These are phyloP conservation scores for Hipposideros armiger DNA, from an alignment of 2,113 vertebrate genomes.

Conservation along the genomic window DNA sequence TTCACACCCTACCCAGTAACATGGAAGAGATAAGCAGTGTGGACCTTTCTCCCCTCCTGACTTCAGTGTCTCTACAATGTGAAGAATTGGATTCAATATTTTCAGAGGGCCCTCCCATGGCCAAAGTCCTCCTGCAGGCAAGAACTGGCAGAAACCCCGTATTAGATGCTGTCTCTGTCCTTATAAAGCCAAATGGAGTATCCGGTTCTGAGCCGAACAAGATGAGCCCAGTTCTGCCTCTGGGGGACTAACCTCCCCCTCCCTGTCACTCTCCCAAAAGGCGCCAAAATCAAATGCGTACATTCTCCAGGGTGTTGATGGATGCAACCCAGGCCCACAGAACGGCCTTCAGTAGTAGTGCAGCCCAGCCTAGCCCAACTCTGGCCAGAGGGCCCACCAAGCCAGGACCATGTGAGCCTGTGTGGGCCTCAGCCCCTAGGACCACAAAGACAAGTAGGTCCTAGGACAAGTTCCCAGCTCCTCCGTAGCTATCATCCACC, in stretches of 20 bases:
- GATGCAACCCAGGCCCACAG: background rate
- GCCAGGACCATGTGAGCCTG: background rate
- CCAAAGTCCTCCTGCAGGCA: background rate
- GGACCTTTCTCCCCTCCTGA: background rate
- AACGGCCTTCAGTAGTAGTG: background rate
- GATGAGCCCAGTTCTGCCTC: slow-evolving; percentile 15
- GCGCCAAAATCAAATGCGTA: slow-evolving; percentile 43
- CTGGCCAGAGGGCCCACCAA: background rate
- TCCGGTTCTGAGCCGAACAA: slow-evolving; percentile 31
- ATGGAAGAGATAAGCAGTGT: background rate
- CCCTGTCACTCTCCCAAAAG: background rate
- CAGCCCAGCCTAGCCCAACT: background rate
- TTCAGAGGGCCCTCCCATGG: background rate
- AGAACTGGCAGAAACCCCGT: background rate
- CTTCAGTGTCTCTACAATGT: background rate
- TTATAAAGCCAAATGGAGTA: slow-evolving; percentile 47
- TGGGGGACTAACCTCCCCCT: background rate
- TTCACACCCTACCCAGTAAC: background rate
- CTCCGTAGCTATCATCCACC: background rate
- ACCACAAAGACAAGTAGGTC: background rate
- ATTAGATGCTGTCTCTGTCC: background rate
- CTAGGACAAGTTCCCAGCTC: background rate
- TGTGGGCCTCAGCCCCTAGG: background rate
- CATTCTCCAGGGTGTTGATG: slow-evolving; percentile 14
- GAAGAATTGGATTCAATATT: background rate